Conservation (phyloP, 2,113 vertebrate genomes). For the Marcusenius ussheri region DNA sequence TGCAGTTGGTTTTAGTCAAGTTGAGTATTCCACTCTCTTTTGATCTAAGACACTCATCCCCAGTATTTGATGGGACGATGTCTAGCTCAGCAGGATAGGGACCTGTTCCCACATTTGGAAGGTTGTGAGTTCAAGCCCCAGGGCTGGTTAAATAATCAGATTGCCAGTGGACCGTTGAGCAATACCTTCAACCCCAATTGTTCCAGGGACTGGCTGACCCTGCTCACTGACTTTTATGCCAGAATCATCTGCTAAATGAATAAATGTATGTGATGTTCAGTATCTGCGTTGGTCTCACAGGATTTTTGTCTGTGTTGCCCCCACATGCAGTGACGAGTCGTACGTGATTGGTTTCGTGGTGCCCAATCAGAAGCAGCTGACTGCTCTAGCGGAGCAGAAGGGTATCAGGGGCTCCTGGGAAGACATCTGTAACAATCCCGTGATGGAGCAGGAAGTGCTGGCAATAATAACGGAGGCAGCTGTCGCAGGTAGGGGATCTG, state of each 20-base stretch:
- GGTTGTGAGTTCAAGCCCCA: neutral
- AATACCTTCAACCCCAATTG: neutral
- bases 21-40: neutral
- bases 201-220: neutral
- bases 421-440: slow-evolving; percentile 80
- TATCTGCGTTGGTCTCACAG: neutral
- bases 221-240: neutral
- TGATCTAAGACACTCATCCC: neutral
- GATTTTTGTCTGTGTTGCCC: neutral
- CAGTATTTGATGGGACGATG: neutral
- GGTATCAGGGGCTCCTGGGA: slow-evolving; percentile 76
- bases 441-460: slow-evolving; percentile 84
- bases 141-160: neutral
- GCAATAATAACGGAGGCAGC: slow-evolving; percentile 82
- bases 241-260: neutral
- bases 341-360: slow-evolving; percentile 96
- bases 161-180: neutral
- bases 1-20: neutral
- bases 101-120: neutral
- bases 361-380: slow-evolving; percentile 90
- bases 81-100: neutral
- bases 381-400: slow-evolving; percentile 69
- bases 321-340: slow-evolving; percentile 76
- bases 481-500: slow-evolving; percentile 61
- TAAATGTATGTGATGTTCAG: neutral